These are phyloP conservation scores for Drosophila anceps DNA, from an alignment of 2,888 invertebrate genomes.

Conservation along the genomic window DNA sequence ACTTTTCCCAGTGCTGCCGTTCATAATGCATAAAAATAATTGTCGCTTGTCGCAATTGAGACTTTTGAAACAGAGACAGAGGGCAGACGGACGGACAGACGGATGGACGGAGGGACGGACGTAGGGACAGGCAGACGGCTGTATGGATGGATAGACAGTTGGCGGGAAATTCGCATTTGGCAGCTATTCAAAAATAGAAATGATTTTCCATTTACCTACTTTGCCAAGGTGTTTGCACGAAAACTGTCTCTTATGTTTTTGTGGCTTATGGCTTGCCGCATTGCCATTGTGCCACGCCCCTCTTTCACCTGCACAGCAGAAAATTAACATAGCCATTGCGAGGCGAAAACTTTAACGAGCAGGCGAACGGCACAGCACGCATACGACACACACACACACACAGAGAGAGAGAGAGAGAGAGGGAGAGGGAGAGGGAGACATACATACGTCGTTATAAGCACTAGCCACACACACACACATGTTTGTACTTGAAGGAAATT, in stretches of 20 bases:
- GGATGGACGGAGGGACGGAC: background rate
- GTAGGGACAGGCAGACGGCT: background rate
- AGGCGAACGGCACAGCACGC: constrained; percentile 52
- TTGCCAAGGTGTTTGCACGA: constrained; percentile 13
- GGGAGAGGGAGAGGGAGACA: no score
- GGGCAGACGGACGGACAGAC: background rate
- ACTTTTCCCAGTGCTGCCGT: constrained; percentile 6
- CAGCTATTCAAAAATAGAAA: constrained; percentile 38
- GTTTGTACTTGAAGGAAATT: constrained; percentile 68
- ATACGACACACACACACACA: constrained; percentile 42
- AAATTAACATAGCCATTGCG: constrained; percentile 72
- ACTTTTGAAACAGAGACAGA: background rate
- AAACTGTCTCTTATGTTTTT: constrained; percentile 22
- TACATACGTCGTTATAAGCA: constrained; percentile 4
- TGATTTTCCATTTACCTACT: constrained; percentile 21
- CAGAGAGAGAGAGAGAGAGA: no score
- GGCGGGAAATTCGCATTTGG: constrained; percentile 22
- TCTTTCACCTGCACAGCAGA: constrained; percentile 52
- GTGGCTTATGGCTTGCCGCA: constrained; percentile 47
- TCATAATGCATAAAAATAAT: constrained; percentile 26
- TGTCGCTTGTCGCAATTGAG: constrained; percentile 18
- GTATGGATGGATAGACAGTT: background rate
- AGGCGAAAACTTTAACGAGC: constrained; percentile 64
- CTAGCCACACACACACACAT: constrained; percentile 26
- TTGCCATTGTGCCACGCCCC: constrained; percentile 59